Base-by-base conservation (phyloP, 1,140 invertebrate genomes). In the Chelonus insularis region DNA sequence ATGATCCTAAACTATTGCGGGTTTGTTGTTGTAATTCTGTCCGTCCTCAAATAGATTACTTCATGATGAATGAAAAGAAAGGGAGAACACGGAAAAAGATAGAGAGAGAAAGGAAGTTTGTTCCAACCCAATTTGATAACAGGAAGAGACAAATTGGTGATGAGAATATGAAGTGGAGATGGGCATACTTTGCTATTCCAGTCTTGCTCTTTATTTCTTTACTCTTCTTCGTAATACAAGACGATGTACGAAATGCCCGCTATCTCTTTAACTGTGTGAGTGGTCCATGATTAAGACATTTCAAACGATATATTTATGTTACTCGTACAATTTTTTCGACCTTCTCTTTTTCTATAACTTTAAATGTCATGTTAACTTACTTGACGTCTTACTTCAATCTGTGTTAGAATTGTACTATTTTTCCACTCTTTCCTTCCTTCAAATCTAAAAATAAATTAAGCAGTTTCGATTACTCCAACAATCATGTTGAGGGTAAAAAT, bases 131-230 rank as follows among this genome's bases (percentile, higher is more conserved):
- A 12, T 57, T 63, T 60, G 61, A 63, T 57, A 59, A 62, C 64
- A 66, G 65, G 65, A 66, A 63, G 61, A 52, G 57, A 61, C 65
- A 66, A 66, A 66, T 66, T 66, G 61, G 61, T 61, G 47, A 57
- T 63, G 60, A 55, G 34, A 60, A 57, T 32, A 11, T 56, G n/a
- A 16, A 29, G 21, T 32, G 36, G 50, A 32, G 39, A 16, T 57
- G 18, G 36, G 21, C 55, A 59, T 29, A 9, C 6, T 51, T 12
- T 6, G 29, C 16, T 48, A 16, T n/a, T 16, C 2, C 20, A 21
- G 7, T 43, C 18, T 51, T 52, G 12, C 37, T 36, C 41, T 52
- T 4, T 43, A 41, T 21, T 25, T 14, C 12, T 55, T 56, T 3
- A 5, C 20, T 2, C 16, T 39, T 18, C 16, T 37, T n/a, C 1